These are phyloP conservation scores for Capreolus pygargus DNA, from an alignment of 2,113 vertebrate genomes.

Conservation along the genomic window DNA sequence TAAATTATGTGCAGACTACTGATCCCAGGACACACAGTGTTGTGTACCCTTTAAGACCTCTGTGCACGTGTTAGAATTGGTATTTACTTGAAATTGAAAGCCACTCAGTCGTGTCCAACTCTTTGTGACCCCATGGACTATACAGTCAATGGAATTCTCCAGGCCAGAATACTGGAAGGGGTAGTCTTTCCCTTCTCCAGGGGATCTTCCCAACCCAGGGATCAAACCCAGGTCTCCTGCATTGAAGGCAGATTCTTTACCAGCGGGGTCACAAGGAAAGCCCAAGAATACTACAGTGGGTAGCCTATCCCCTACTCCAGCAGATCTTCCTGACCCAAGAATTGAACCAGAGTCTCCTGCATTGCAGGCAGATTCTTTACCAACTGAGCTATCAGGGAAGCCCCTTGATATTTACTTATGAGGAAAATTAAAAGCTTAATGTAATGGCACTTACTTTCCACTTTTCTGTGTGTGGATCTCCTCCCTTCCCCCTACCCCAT, in stretches of 20 bases:
- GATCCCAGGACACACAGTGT: too few relatives aligned
- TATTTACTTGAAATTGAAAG: not conserved
- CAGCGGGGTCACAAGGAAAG: not conserved
- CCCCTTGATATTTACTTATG: not conserved
- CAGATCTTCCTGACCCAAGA: not conserved
- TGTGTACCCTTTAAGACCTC: not conserved
- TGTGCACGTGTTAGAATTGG: not conserved
- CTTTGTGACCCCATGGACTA: not conserved
- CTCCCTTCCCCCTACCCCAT: accelerated
- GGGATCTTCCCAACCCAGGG: not conserved
- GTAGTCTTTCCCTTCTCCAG: not conserved
- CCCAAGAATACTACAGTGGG: not conserved
- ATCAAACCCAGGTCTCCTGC: not conserved
- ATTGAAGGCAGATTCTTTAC: not conserved
- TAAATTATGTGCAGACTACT: not conserved
- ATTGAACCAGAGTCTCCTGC: not conserved
- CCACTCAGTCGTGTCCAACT: not conserved
- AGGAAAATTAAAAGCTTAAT: not conserved
- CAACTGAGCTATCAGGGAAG: not conserved
- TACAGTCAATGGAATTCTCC: not conserved
- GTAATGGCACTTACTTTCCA: not conserved
- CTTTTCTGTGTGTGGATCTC: not conserved
- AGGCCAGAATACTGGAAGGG: not conserved
- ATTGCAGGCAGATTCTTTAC: not conserved
- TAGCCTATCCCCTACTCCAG: not conserved